Conservation (phyloP, 2,797 vertebrate species). For the Enteromius unitaeniatus region DNA sequence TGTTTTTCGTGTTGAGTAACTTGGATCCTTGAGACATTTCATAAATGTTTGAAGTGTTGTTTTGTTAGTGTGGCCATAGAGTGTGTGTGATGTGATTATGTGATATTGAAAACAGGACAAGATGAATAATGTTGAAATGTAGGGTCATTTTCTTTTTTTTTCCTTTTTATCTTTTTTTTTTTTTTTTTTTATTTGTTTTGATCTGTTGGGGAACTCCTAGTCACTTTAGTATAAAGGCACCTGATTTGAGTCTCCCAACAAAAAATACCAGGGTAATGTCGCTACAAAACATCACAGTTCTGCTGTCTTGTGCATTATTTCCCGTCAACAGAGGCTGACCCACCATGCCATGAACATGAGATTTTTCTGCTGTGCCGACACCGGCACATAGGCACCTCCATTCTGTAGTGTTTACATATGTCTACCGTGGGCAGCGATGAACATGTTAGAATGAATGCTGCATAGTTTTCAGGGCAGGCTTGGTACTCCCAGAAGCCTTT, state of each 20-base stretch:
- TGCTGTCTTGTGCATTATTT: conserved; percentile 74
- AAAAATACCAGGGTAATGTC: conserved; percentile 60
- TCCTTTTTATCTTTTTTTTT: conserved; percentile 35
- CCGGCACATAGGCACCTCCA: conserved; percentile 81
- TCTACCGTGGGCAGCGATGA: conserved; percentile 78
- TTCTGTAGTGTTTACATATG: conserved; percentile 81
- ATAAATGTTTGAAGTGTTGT: conserved; percentile 92
- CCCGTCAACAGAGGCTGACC: conserved; percentile 60
- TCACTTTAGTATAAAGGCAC: conserved; percentile 67
- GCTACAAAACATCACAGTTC: conserved; percentile 71
- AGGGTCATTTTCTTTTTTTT: conserved; percentile 62
- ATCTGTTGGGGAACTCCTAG: conserved; percentile 65
- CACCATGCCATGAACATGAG: conserved; percentile 76
- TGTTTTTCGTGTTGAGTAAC: conserved; percentile 93
- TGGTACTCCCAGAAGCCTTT: conserved; percentile 47
- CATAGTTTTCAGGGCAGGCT: conserved; percentile 40
- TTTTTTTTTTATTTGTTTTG: conserved; percentile 66
- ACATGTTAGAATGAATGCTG: conserved; percentile 45
- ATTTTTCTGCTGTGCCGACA: conserved; percentile 67
- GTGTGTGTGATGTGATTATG: conserved; percentile 82
- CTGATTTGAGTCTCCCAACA: conserved; percentile 63
- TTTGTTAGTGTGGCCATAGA: conserved; percentile 93
- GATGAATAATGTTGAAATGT: conserved; percentile 59
- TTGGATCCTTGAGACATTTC: conserved; percentile 92
- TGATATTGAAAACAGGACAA: conserved; percentile 75